A percentile compares a stretch with the other conserved stretches of the same genome.
Evolutionary conservation across 2,888 invertebrate genomes (phyloP).

Genomic region (Pimpla rufipes): DNA sequence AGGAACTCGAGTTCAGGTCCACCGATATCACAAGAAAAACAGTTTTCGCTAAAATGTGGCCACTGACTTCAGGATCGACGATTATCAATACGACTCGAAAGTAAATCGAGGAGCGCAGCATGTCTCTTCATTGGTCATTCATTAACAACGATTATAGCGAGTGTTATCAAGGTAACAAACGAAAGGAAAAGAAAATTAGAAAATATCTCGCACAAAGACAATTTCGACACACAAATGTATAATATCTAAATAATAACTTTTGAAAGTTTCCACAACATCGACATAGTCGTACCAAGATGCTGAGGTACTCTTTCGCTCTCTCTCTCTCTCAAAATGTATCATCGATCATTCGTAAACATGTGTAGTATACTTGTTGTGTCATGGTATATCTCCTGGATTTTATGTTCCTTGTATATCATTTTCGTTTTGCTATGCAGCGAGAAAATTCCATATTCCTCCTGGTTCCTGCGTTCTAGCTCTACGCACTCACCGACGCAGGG

Average conservation of each 20-base stretch:
- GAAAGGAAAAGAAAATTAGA: slow-evolving; percentile 10
- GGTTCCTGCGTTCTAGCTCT: slow-evolving; percentile 1
- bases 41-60: too few species aligned
- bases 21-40: too few species aligned
- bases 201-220: slow-evolving; percentile 36
- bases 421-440: background rate
- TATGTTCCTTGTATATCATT: background rate
- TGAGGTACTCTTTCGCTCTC: slow-evolving; percentile 47
- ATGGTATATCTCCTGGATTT: slow-evolving; percentile 22
- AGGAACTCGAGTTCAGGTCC: too few species aligned
- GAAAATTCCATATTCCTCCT: slow-evolving; percentile 14
- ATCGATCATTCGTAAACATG: slow-evolving; percentile 52
- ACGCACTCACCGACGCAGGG: slow-evolving; percentile 95
- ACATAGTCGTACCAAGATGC: slow-evolving; percentile 67
- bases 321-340: slow-evolving; percentile 13
- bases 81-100: slow-evolving; percentile 18
- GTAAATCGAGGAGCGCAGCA: slow-evolving; percentile 1
- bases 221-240: slow-evolving; percentile 51
- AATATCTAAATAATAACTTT: slow-evolving; percentile 53
- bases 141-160: slow-evolving; percentile 17
- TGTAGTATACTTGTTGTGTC: slow-evolving; percentile 57
- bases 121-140: slow-evolving; percentile 24
- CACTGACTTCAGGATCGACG: slow-evolving; percentile 42
- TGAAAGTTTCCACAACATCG: slow-evolving; percentile 69
- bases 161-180: slow-evolving; percentile 32